A percentile compares a stretch with the other conserved stretches of the same genome.
phyloP scores from a whole-genome alignment of 2,888 invertebrate genomes.

The Caenorhabditis sp. region DNA sequence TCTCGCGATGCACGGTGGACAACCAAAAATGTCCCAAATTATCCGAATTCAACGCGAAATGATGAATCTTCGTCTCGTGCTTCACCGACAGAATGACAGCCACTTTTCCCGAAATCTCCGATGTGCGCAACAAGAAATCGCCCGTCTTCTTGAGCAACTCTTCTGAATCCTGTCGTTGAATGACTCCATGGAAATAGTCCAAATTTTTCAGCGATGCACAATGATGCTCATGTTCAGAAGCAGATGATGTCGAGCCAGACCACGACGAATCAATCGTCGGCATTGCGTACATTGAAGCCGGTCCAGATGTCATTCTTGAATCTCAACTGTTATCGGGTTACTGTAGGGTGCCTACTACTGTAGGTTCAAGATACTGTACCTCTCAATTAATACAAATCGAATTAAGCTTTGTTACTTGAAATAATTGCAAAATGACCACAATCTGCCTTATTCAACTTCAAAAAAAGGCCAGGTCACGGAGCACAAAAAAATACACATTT shows the following conservation, averaged over 20 bases:
- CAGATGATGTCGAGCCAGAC: too few relatives aligned
- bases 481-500: too few relatives aligned
- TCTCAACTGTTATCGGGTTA: too few relatives aligned
- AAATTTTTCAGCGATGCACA: not conserved
- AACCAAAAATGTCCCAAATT: constrained; percentile 25
- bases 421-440: not conserved
- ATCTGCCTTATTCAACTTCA: not conserved
- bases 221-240: not conserved
- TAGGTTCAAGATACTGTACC: too few relatives aligned
- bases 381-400: not conserved
- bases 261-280: not conserved
- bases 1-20: constrained; percentile 45
- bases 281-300: not conserved
- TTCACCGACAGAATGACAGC: constrained; percentile 52
- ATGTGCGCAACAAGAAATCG: constrained; percentile 55
- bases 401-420: not conserved
- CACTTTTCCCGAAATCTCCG: constrained; percentile 51
- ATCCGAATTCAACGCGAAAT: constrained; percentile 53
- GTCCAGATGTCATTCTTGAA: not conserved
- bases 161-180: constrained; percentile 57
- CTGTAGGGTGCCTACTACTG: too few relatives aligned
- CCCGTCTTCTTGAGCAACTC: constrained; percentile 56
- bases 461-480: not conserved
- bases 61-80: constrained; percentile 43
- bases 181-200: constrained; percentile 39